These are phyloP conservation scores for Agrilus biguttatus DNA, from an alignment of 2,888 invertebrate genomes.

Conservation along the genomic window DNA sequence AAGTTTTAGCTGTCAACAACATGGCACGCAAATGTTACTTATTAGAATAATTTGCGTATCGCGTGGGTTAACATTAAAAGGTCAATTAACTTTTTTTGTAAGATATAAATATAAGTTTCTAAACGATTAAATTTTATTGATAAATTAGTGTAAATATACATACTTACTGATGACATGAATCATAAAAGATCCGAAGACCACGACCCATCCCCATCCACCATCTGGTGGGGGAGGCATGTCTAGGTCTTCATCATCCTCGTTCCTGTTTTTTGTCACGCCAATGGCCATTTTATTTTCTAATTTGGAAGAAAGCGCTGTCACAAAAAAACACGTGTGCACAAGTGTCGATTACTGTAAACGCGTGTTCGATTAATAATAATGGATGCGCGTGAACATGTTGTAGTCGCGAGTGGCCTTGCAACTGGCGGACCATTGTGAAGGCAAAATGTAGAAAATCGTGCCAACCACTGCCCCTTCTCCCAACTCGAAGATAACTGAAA, in stretches of 20 bases:
- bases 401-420: constrained; percentile 9
- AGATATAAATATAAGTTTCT: too few species aligned
- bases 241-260: constrained; percentile 22
- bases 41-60: too few species aligned
- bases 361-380: constrained; percentile 1
- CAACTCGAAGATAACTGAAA: constrained; percentile 2
- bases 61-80: constrained; percentile 51
- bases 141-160: background rate
- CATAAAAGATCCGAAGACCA: constrained; percentile 90
- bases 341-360: constrained; percentile 3
- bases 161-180: constrained; percentile 87
- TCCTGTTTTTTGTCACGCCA: constrained; percentile 10
- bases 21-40: too few species aligned
- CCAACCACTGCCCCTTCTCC: constrained; percentile 8
- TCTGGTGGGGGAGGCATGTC: constrained; percentile 54
- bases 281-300: constrained; percentile 5
- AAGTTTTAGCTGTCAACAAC: too few species aligned
- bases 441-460: too few species aligned
- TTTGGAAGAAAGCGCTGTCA: too few species aligned
- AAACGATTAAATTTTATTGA: too few species aligned
- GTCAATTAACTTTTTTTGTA: background rate
- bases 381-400: constrained; percentile 9
- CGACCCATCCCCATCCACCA: constrained; percentile 92
- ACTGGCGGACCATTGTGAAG: constrained; percentile 7
- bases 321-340: background rate